phyloP scores from a whole-genome alignment of 2,113 vertebrate genomes.

The Coreoperca whiteheadi region DNA sequence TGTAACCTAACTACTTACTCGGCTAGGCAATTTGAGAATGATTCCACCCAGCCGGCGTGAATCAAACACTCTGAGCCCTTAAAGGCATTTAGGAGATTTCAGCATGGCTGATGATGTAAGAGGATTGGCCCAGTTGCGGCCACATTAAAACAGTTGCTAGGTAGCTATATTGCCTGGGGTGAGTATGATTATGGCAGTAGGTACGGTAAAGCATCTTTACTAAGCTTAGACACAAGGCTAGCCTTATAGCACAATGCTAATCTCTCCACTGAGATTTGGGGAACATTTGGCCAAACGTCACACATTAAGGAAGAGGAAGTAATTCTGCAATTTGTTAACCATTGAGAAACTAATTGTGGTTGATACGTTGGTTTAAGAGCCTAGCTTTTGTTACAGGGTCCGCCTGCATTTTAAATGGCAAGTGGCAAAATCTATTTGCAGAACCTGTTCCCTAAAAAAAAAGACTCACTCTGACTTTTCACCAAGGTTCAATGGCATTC shows the following conservation, averaged over 20 bases:
- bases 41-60: slow-evolving; percentile 16
- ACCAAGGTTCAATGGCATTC: slow-evolving; percentile 28
- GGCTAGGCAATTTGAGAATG: slow-evolving; percentile 39
- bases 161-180: slow-evolving; percentile 24
- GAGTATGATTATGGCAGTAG: slow-evolving; percentile 15
- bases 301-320: slow-evolving; percentile 30
- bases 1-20: neutral
- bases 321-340: slow-evolving; percentile 40
- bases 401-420: neutral
- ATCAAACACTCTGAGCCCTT: slow-evolving; percentile 57
- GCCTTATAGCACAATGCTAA: neutral
- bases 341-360: slow-evolving; percentile 46
- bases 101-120: slow-evolving; percentile 69
- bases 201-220: slow-evolving; percentile 39
- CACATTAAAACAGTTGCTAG: slow-evolving; percentile 55
- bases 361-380: neutral
- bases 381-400: neutral
- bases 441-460: neutral
- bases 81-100: slow-evolving; percentile 67
- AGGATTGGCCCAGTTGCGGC: slow-evolving; percentile 75
- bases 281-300: neutral
- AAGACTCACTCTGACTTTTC: neutral
- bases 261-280: neutral
- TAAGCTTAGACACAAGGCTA: neutral
- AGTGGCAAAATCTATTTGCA: neutral